Conservation (phyloP, 2,797 vertebrate species). For the Pangasius macronema region DNA sequence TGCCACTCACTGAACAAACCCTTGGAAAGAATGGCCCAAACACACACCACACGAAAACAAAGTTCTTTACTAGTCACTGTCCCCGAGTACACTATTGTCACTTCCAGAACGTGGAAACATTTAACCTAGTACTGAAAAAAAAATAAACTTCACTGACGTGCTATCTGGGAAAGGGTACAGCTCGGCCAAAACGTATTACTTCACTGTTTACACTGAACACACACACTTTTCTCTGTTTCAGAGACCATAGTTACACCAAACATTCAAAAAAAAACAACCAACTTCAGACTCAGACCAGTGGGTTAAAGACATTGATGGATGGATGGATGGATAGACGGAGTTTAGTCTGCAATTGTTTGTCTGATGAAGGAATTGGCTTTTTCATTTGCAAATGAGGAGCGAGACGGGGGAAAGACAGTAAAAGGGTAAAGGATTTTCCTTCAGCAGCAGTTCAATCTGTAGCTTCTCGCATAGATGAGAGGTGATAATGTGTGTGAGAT, state of each 20-base stretch:
- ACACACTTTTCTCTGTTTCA: constrained; percentile 37
- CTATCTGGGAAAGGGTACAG: constrained; percentile 71
- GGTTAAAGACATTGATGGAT: constrained; percentile 48
- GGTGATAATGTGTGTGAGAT: constrained; percentile 26
- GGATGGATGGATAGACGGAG: constrained; percentile 32
- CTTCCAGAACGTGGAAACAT: constrained; percentile 17
- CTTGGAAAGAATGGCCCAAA: background rate
- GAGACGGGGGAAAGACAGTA: constrained; percentile 1
- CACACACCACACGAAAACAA: background rate
- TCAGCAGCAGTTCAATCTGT: constrained; percentile 4
- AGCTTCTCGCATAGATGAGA: background rate
- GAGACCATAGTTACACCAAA: constrained; percentile 67
- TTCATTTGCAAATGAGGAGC: constrained; percentile 47
- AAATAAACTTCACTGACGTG: constrained; percentile 48
- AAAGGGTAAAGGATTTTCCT: constrained; percentile 42
- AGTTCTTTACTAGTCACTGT: background rate
- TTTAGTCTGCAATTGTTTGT: constrained; percentile 36
- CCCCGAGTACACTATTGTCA: background rate
- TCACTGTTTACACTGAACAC: constrained; percentile 67
- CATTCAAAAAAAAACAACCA: constrained; percentile 36
- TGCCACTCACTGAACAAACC: background rate
- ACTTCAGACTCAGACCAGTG: constrained; percentile 28
- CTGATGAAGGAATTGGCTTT: constrained; percentile 20
- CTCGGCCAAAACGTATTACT: constrained; percentile 74
- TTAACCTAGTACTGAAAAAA: constrained; percentile 38